Evolutionary conservation across 2,113 vertebrate species (phyloP).

Genomic region (Uria lomvia): DNA sequence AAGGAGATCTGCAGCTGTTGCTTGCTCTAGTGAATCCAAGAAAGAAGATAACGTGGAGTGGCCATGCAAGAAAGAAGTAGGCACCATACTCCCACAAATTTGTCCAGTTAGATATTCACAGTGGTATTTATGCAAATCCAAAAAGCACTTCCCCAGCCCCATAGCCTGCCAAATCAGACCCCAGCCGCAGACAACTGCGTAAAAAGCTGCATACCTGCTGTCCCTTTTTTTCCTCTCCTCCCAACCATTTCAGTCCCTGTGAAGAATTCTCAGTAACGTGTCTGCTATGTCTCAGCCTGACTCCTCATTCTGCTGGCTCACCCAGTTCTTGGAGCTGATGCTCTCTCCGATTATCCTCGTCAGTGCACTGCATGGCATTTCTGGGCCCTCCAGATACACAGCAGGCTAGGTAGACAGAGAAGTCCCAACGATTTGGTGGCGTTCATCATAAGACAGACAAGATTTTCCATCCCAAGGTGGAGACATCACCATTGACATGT

Average conservation of each 20-base stretch:
- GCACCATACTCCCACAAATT: not conserved
- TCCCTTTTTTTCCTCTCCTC: constrained; percentile 56
- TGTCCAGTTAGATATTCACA: not conserved
- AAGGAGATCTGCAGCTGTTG: not conserved
- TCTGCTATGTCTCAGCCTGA: constrained; percentile 54
- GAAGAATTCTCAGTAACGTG: constrained; percentile 45
- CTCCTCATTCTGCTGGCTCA: constrained; percentile 56
- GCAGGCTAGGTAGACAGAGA: constrained; percentile 46
- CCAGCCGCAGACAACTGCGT: constrained; percentile 6
- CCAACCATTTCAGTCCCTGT: constrained; percentile 56
- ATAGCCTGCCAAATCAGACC: not conserved
- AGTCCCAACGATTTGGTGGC: constrained; percentile 31
- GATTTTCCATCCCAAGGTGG: constrained; percentile 35
- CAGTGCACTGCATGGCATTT: constrained; percentile 50
- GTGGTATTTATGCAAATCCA: not conserved
- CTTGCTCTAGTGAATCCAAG: not conserved
- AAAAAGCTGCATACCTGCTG: constrained; percentile 61
- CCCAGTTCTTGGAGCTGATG: constrained; percentile 50
- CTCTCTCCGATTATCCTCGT: constrained; percentile 55
- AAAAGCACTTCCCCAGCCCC: constrained; percentile 35
- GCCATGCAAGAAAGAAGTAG: constrained; percentile 45
- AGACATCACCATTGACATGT: not conserved
- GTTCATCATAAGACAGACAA: constrained; percentile 28
- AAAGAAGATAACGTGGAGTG: not conserved
- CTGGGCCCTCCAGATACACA: constrained; percentile 55